Conservation (phyloP, 2,888 invertebrate species). For the Hypselothyrea guttata region DNA sequence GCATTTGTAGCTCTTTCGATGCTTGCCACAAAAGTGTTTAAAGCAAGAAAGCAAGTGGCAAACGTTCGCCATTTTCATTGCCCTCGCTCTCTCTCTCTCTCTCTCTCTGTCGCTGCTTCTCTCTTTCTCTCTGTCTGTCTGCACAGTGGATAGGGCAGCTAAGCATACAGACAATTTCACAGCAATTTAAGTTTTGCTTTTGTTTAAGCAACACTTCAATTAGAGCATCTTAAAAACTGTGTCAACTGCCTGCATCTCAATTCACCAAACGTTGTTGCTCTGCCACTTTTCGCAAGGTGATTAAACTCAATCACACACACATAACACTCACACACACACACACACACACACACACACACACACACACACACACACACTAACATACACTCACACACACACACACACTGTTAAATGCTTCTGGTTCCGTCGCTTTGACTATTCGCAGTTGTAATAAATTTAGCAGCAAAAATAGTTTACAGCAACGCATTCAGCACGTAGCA, state of each 20-base stretch:
- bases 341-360: too few relatives aligned
- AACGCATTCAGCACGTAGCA: slow-evolving; percentile 65
- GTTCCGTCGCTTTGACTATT: slow-evolving; percentile 26
- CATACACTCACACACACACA: too few relatives aligned
- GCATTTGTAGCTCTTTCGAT: background rate
- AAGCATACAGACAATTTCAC: slow-evolving; percentile 61
- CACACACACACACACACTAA: too few relatives aligned
- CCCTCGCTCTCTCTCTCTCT: too few relatives aligned
- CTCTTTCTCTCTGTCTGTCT: too few relatives aligned
- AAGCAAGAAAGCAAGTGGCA: slow-evolving; percentile 53
- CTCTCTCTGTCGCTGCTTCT: too few relatives aligned
- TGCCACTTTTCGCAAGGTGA: slow-evolving; percentile 64
- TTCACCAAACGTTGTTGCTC: slow-evolving; percentile 40
- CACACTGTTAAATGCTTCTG: slow-evolving; percentile 20
- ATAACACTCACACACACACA: too few relatives aligned
- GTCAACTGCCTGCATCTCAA: slow-evolving; percentile 65
- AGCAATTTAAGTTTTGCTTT: slow-evolving; percentile 75
- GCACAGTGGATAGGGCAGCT: background rate
- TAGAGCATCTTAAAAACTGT: slow-evolving; percentile 68
- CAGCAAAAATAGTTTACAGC: slow-evolving; percentile 67
- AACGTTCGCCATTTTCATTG: slow-evolving; percentile 60
- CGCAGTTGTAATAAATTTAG: slow-evolving; percentile 54
- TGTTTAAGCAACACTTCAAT: slow-evolving; percentile 79
- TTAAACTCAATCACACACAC: slow-evolving; percentile 66
- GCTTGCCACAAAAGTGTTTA: slow-evolving; percentile 46